These are phyloP conservation scores for Callosobruchus maculatus DNA, from an alignment of 2,888 invertebrate species.

Conservation along the genomic window DNA sequence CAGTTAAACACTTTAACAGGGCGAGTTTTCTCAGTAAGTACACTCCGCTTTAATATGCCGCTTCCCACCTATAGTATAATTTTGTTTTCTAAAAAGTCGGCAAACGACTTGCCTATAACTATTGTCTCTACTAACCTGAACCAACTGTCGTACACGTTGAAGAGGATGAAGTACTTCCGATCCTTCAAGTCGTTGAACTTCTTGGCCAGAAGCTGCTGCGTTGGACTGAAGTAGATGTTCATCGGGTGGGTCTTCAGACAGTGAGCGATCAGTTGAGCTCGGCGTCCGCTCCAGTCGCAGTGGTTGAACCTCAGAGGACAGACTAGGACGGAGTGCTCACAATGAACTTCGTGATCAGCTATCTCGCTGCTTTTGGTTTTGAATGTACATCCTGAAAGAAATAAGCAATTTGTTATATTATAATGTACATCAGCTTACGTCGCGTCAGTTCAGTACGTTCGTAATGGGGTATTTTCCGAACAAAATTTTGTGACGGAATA, in stretches of 20 bases:
- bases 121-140: slow-evolving; percentile 10
- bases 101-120: too few relatives aligned
- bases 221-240: slow-evolving; percentile 19
- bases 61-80: too few relatives aligned
- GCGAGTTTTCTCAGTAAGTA: too few relatives aligned
- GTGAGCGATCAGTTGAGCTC: slow-evolving; percentile 19
- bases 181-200: slow-evolving; percentile 11
- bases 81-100: too few relatives aligned
- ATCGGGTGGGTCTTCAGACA: slow-evolving; percentile 23
- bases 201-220: slow-evolving; percentile 21
- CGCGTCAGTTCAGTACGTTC: too few relatives aligned
- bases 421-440: too few relatives aligned
- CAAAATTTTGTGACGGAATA: too few relatives aligned
- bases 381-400: slow-evolving; percentile 20
- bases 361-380: slow-evolving; percentile 20
- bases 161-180: slow-evolving; percentile 17
- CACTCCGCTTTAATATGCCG: too few relatives aligned
- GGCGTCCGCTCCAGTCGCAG: slow-evolving; percentile 25
- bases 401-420: neutral
- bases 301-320: slow-evolving; percentile 23
- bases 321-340: slow-evolving; percentile 15
- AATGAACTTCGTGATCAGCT: slow-evolving; percentile 23
- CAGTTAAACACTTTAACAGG: too few relatives aligned
- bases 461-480: too few relatives aligned
- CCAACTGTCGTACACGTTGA: slow-evolving; percentile 21